Conservation (phyloP, 2,888 invertebrate genomes). For the Mythimna vitellina region DNA sequence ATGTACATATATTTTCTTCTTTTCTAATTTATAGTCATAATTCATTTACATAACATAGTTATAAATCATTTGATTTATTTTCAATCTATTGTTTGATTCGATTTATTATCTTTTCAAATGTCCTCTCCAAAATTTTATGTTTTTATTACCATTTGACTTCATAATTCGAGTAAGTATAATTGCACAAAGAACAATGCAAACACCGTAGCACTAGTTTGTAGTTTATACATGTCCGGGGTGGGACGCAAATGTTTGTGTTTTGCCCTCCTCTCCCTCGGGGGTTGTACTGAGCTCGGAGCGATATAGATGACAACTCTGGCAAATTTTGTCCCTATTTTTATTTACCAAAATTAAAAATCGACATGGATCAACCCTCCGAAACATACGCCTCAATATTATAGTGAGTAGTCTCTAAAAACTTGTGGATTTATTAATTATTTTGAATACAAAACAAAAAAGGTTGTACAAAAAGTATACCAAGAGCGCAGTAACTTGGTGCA, state of each 20-base stretch:
- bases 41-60: background rate
- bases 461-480: slow-evolving; percentile 19
- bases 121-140: background rate
- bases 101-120: background rate
- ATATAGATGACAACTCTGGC: slow-evolving; percentile 38
- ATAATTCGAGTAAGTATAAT: slow-evolving; percentile 23
- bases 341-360: slow-evolving; percentile 8
- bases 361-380: slow-evolving; percentile 5
- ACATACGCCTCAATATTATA: background rate
- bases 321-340: slow-evolving; percentile 27
- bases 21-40: too few species aligned
- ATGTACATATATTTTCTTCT: too few species aligned
- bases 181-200: slow-evolving; percentile 19
- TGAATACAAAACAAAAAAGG: slow-evolving; percentile 29
- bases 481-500: slow-evolving; percentile 43
- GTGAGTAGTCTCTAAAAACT: background rate
- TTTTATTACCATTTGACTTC: background rate
- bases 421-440: background rate
- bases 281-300: slow-evolving; percentile 22
- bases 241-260: slow-evolving; percentile 45
- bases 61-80: too few species aligned
- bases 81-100: background rate
- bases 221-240: slow-evolving; percentile 34
- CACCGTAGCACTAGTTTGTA: slow-evolving; percentile 25
- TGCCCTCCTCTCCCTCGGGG: slow-evolving; percentile 34